Base-by-base conservation (phyloP, 2,888 invertebrate species). In the Cantharis nigra region DNA sequence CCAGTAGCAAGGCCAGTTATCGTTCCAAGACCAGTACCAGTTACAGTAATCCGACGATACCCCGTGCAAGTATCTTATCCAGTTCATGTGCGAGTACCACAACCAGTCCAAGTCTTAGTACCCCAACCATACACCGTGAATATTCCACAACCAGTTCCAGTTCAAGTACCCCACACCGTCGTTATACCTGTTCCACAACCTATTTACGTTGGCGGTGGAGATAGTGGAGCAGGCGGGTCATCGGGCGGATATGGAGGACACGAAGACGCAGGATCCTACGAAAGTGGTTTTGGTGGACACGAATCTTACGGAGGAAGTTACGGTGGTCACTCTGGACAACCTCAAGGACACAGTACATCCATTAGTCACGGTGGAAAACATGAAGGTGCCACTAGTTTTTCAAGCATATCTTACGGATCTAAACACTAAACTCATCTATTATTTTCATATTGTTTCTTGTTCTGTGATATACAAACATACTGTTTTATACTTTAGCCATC, bases 51-150 rank as follows among this genome's bases (percentile, higher is more conserved):
- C 16, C 75, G 77, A 3, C 77, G 78, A 16, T 73, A 74, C 11
- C 76, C 79, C 49, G 74, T 76, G 11, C 71, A 70, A 49, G 78
- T 79, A 4, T 70, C 77, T 26, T 73, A 76, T 23, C 67, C 73
- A 16, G 65, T 77, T 18, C 73, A 69, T 11, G 72, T 74, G 5
- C 76, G 72, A 26, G 78, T 78, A 18, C 69, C 73, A n/a, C 69
- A 69, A 1, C 70, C 70, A 5, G 67, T 75, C 7, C 75, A 72
- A 33, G 72, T 75, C 14, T 72, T 72, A 23, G 78, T 78, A 69
- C 78, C 78, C 0, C 78, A 78, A 62, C 78, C 78, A 7, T 75
- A 76, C 69, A 67, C 78, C 16, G 78, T 78, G 11, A 76, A 70
- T 14, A 23, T 78, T 13, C 69, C 75, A 49, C 78, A 78, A 74